Percentiles rank a stretch among this genome's conserved stretches.
These are phyloP conservation scores for Rotaria sp. DNA, from an alignment of 2,888 invertebrate species.

Conservation along the genomic window DNA sequence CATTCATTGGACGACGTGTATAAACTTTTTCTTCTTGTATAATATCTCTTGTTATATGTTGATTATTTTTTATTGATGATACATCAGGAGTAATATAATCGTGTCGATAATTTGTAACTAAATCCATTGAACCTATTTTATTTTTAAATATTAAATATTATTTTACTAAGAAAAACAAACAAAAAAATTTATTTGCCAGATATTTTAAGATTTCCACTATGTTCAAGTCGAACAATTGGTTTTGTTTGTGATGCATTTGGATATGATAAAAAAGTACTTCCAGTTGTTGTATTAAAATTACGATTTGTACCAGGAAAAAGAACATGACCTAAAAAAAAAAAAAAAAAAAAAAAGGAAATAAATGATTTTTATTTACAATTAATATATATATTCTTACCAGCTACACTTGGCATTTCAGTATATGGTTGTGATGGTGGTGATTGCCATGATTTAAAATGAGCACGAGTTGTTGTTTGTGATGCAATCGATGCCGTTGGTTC, in stretches of 20 bases:
- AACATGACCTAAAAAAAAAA: neutral
- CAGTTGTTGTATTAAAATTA: neutral
- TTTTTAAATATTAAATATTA: neutral
- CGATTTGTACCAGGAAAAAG: neutral
- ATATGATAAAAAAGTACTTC: neutral
- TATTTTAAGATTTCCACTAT: neutral
- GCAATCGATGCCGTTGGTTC: neutral
- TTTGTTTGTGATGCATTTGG: neutral
- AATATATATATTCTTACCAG: neutral
- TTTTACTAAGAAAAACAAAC: neutral
- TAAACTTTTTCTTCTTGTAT: neutral
- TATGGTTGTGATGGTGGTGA: neutral
- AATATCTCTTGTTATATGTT: too few relatives aligned
- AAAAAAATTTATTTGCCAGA: neutral
- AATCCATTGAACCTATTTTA: neutral
- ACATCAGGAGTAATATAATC: neutral
- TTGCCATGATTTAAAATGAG: constrained; percentile 37
- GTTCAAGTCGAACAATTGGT: neutral
- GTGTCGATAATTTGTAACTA: constrained; percentile 33
- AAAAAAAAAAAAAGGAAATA: neutral
- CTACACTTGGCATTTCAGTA: constrained; percentile 30
- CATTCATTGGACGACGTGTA: constrained; percentile 8
- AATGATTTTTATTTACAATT: neutral
- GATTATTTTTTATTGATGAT: neutral
- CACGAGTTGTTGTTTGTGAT: constrained; percentile 23